Evolutionary conservation across 2,888 invertebrate species (phyloP), one percentile per base, ranked within the genome.

Genomic region (Maniola hyperantus): DNA sequence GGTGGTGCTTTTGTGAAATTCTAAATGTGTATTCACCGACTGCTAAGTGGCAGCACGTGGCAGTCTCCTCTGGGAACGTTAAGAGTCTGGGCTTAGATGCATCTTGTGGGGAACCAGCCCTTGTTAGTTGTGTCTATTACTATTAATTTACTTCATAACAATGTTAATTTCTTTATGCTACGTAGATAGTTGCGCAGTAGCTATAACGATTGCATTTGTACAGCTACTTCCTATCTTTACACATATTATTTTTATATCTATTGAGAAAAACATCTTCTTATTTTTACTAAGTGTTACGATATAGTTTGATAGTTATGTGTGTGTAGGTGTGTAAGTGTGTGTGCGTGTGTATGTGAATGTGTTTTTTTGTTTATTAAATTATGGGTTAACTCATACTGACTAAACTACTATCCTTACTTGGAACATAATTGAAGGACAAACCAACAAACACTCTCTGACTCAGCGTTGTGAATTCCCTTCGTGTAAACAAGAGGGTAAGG

Each of bases 31-130:
- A 82, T 83, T 83, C 80, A 79, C 76, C 74, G 79, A 83, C 86
- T 84, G 87, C 84, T 91, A 91, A 91, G 91, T 90, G 88, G 87
- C 79, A 85, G 86, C 90, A 88, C 88, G 90, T 89, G 88, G 88
- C 79, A 75, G 72, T 73, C 77, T 85, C 91, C 82, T 80, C 64
- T 72, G 85, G 82, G 87, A 82, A 75, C 74, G 76, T 71, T 76
- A 77, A 77, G 83, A 84, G 87, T 84, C 88, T 75, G 80, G 83
- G 81, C 82, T 88, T 85, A 86, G 84, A 80, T 90, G 88, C 88
- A 88, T 87, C 85, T 87, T 88, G 88, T 73, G 85, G 86, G 79
- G 74, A 84, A 85, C 87, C 87, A 83, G 77, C 79, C 78, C 80
- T 79, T 83, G 86, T 84, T 88, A 84, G 85, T 86, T 77, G 84